Conservation (phyloP, 1,140 invertebrate species). For the Chrysomallon squamiferum region DNA sequence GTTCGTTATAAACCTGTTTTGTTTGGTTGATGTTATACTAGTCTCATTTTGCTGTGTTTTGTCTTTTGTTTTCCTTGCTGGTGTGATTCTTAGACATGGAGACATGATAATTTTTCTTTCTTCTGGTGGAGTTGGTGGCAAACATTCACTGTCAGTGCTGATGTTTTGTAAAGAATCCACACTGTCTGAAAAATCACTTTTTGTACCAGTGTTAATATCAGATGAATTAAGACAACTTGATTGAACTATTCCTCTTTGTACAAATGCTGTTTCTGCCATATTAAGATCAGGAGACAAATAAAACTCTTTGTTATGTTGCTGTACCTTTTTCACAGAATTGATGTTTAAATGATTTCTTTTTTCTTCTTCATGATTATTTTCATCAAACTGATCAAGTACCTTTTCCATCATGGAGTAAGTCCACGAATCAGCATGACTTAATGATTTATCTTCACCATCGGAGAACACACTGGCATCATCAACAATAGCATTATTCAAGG, state of each 20-base stretch:
- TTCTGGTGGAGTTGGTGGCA: constrained; percentile 52
- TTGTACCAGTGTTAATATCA: background rate
- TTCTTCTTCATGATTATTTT: constrained; percentile 1
- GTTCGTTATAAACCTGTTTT: too few species aligned
- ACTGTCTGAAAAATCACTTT: background rate
- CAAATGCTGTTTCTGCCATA: too few species aligned
- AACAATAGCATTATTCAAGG: too few species aligned
- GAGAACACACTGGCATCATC: too few species aligned
- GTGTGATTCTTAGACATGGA: constrained; percentile 9
- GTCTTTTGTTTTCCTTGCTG: background rate
- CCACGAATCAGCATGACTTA: background rate
- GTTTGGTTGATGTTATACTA: too few species aligned
- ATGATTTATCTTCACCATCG: too few species aligned
- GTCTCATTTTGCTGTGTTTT: too few species aligned
- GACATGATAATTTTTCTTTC: constrained; percentile 2
- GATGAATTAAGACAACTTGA: too few species aligned
- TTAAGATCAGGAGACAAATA: too few species aligned
- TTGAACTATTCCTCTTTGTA: too few species aligned
- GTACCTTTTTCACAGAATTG: too few species aligned
- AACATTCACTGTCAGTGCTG: constrained; percentile 39
- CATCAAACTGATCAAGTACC: background rate
- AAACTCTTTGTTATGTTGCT: too few species aligned
- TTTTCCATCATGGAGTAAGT: constrained; percentile 8
- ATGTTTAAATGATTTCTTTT: background rate
- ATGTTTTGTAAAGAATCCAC: constrained; percentile 14